Base-by-base conservation (phyloP, 2,113 vertebrate genomes). In the Brachypteracias leptosomus region DNA sequence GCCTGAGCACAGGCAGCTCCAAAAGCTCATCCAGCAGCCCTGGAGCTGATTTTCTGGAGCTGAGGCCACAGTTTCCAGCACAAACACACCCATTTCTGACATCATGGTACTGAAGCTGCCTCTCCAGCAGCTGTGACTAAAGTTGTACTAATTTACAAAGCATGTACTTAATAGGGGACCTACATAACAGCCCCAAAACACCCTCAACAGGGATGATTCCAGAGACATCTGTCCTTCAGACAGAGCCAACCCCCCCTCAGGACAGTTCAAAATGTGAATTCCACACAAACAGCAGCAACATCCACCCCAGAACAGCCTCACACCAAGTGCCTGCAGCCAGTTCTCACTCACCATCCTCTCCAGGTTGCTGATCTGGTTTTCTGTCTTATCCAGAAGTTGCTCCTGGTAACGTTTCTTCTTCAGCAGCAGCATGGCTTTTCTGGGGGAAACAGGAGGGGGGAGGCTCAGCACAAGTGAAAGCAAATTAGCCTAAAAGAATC, bases 341-440 rank as follows among this genome's bases (percentile, higher is more conserved):
- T 3, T 15, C 59, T 7, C 3, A 1, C 98, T 96, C 85, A 99
- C 99, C 99, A 99, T 99, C 52, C 87, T 90, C 94, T 99, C 99
- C 68, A 99, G 88, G 97, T 99, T 99, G 93, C 98, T 98, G 97
- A 99, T 99, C 96, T 99, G 99, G 95, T 97, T 99, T 79, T 99
- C 99, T 0, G 99, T 99, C 95, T 98, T 99, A 47, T 99, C 98
- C 70, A 99, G 97, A 1, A 99, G 98, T 66, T 99, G 99, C 94
- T 99, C 99, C 92, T 98, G 98, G 95, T 99, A 99, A 13, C 98
- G 98, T 66, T 99, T 99, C 95, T 99, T 99, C 98, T 98, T 99
- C 4, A 99, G 98, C 90, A 99, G 93, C n/a, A 99, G 96, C 97
- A 99, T 90, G 63, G 99, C 99, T 90, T 98, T 99, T 55, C 99